Evolutionary conservation across 2,113 vertebrate genomes (phyloP).

Genomic region (Pristiophorus japonicus): DNA sequence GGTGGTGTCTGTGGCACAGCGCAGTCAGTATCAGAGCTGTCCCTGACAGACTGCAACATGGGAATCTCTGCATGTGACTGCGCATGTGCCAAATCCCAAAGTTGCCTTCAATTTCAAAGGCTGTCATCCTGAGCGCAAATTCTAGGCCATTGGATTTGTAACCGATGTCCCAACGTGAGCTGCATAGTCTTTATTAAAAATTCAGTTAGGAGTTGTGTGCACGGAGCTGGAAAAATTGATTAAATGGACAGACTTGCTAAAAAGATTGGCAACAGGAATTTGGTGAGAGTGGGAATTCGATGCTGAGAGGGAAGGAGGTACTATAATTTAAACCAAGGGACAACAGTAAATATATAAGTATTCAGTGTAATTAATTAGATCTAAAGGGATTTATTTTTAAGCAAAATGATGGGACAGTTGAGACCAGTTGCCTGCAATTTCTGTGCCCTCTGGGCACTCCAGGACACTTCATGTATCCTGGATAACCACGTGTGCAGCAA

Average conservation of each 20-base stretch:
- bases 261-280: no score
- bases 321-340: not conserved
- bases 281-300: not conserved
- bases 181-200: not conserved
- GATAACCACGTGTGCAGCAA: no score
- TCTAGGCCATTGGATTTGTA: not conserved
- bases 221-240: no score
- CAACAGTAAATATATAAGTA: not conserved
- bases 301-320: not conserved
- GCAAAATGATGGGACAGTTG: not conserved
- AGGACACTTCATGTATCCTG: no score
- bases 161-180: not conserved
- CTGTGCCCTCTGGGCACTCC: not conserved
- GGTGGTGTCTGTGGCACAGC: no score
- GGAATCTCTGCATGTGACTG: no score
- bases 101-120: no score
- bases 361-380: not conserved
- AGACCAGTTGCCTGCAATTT: not conserved
- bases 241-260: no score
- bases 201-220: not conserved
- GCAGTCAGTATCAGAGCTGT: no score
- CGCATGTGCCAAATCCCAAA: no score
- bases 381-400: not conserved
- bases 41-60: no score
- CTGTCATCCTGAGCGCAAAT: no score